Evolutionary conservation across 2,888 invertebrate species (phyloP), one percentile per base, ranked within the genome.

Genomic region (Penaeus monodon): DNA sequence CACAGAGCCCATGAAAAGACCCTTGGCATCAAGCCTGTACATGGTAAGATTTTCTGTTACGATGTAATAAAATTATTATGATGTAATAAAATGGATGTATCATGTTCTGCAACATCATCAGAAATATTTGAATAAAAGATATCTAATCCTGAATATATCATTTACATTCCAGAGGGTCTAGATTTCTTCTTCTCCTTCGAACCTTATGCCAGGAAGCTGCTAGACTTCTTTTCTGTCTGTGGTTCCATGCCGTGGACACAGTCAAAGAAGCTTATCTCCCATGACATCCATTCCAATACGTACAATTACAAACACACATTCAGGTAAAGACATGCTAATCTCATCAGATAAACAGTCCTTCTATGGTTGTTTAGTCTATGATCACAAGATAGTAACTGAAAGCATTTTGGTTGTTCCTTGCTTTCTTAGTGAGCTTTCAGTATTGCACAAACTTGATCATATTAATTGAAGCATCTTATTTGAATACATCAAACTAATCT

Each of bases 241-340:
- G 90, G 94, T 99, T 84, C 99, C 99, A 0, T 96, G 96, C 91
- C 96, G 96, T 91, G 95, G 91, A 95, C 96, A 91, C 96, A 96
- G 91, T 98, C 99, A 0, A 98, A 99, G 92, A 98, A 98, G 91
- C 94, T 99, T 70, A 96, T 99, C 91, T 98, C 99, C 0, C 99
- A 99, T 91, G 99, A 99, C 93, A 96, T 97, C 86, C 98, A 98
- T 93, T 99, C 97, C 92, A 99, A 99, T 92, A 94, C 95, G 24
- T 99, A 96, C 93, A 99, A 99, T 92, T 99, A 98, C 93, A 99
- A 99, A 93, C 97, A 96, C 92, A 97, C 98, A 12, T 94, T 92
- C 91, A 87, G 88, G 90, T 90, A 81, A 81, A 17, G 57, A 57
- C 4, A 4, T 17, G 57, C 3, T 3, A 1, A 44, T 44, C 44